A percentile compares a stretch with the other conserved stretches of the same genome.
These are phyloP conservation scores for Latrodectus hesperus DNA, from an alignment of 2,888 invertebrate genomes.

Conservation along the genomic window DNA sequence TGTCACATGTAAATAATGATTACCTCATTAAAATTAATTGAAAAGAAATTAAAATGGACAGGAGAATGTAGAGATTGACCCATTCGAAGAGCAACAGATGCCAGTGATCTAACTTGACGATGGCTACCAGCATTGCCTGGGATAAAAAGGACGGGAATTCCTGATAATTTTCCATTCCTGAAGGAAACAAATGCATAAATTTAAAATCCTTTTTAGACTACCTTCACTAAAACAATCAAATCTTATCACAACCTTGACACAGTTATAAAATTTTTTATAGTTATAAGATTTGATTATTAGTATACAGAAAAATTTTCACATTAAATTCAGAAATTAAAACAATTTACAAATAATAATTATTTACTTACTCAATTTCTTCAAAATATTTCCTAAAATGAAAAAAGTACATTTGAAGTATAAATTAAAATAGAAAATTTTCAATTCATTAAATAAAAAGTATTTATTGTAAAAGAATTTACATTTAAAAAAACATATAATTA, in stretches of 20 bases:
- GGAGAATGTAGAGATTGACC: conserved; percentile 81
- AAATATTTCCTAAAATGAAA: conserved; percentile 46
- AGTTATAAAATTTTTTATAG: no score
- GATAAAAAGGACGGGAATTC: conserved; percentile 94
- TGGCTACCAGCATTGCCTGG: conserved; percentile 96
- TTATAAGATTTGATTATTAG: no score
- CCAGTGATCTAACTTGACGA: conserved; percentile 92
- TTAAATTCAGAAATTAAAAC: background rate
- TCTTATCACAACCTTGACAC: no score
- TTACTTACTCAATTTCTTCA: conserved; percentile 49
- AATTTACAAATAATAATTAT: background rate
- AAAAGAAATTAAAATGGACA: conserved; percentile 93
- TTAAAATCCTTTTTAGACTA: background rate
- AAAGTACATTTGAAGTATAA: background rate
- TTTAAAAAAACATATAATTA: no score
- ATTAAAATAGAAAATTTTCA: background rate
- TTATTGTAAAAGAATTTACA: no score
- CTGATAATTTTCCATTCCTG: conserved; percentile 84
- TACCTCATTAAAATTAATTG: conserved; percentile 89
- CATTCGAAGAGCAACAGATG: conserved; percentile 92
- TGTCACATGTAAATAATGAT: no score
- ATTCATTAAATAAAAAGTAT: background rate
- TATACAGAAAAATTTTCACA: background rate
- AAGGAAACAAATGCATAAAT: background rate
- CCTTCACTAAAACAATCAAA: no score